phyloP scores from a whole-genome alignment of 35 echinoderm and acorn worm species.

The Eucidaris tribuloides region DNA sequence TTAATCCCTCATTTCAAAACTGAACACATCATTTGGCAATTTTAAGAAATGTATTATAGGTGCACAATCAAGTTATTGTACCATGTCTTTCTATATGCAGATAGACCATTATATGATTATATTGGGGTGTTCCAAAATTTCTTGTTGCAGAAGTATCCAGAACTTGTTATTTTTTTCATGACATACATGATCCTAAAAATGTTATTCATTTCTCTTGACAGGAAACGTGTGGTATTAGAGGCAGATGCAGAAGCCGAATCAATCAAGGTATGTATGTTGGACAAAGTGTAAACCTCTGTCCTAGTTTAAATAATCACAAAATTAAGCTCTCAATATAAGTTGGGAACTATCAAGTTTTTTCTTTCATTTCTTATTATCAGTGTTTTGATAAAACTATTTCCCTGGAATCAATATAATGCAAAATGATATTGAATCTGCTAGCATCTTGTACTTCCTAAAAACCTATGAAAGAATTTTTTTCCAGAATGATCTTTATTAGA shows the following conservation, averaged over 20 bases:
- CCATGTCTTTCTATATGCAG: neutral
- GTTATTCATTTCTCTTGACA: neutral
- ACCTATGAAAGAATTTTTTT: too few species aligned
- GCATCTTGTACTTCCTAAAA: too few species aligned
- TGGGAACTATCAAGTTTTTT: too few species aligned
- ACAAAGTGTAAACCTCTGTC: too few species aligned
- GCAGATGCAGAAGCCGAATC: conserved; percentile 68
- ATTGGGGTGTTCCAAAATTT: neutral
- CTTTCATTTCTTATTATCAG: too few species aligned
- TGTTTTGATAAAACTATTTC: too few species aligned
- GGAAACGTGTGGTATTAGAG: conserved; percentile 68
- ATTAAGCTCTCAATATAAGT: too few species aligned
- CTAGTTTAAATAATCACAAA: too few species aligned
- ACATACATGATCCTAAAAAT: neutral
- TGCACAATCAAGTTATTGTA: too few species aligned
- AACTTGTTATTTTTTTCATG: neutral
- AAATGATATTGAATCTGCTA: too few species aligned
- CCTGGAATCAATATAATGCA: too few species aligned
- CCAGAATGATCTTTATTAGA: too few species aligned
- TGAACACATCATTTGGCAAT: neutral
- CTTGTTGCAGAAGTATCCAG: neutral
- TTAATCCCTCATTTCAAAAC: neutral
- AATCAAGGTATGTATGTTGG: conserved; percentile 69
- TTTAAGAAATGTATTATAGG: neutral
- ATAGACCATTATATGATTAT: neutral